These are phyloP conservation scores for Oscarella lobularis DNA, from an alignment of 37 sponge, comb jelly and placozoan genomes.

Conservation along the genomic window DNA sequence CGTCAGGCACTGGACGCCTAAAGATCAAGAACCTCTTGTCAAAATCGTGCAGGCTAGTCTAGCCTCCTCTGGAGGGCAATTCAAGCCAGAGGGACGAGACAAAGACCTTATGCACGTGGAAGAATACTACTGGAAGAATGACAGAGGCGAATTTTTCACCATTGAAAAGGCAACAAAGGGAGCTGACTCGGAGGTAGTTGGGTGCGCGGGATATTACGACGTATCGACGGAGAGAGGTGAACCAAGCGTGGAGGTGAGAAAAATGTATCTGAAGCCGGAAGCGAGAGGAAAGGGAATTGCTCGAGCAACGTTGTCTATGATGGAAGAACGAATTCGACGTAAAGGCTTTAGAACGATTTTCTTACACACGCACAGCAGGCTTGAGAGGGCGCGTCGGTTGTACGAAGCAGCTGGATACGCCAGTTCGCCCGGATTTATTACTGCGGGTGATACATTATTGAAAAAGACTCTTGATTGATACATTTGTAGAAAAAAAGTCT, in stretches of 20 bases:
- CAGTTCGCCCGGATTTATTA: too few species aligned
- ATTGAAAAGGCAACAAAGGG: slow-evolving; percentile 1
- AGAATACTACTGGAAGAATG: slow-evolving; percentile 12
- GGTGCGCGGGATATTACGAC: slow-evolving; percentile 28
- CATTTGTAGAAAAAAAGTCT: too few species aligned
- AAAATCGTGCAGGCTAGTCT: slow-evolving; percentile 10
- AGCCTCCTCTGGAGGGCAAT: slow-evolving; percentile 25
- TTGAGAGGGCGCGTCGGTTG: slow-evolving; percentile 36
- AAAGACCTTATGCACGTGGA: slow-evolving; percentile 26
- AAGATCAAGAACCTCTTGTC: slow-evolving; percentile 17
- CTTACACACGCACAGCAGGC: slow-evolving; percentile 28
- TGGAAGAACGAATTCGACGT: slow-evolving; percentile 21
- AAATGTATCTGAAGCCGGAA: slow-evolving; percentile 39
- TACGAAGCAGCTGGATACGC: slow-evolving; percentile 3
- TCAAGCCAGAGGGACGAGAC: slow-evolving; percentile 28
- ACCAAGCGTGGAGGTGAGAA: slow-evolving; percentile 29
- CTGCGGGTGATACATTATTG: too few species aligned
- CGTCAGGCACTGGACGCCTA: slow-evolving; percentile 17
- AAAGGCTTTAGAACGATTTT: slow-evolving; percentile 23
- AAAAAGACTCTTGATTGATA: too few species aligned
- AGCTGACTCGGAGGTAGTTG: slow-evolving; percentile 22
- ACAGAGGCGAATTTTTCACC: slow-evolving; percentile 39
- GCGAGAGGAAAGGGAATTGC: slow-evolving; percentile 45
- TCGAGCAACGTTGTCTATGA: slow-evolving; percentile 4
- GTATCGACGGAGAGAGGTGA: neutral